Conservation (phyloP, 2,888 invertebrate genomes). For the Acronicta leporina region DNA sequence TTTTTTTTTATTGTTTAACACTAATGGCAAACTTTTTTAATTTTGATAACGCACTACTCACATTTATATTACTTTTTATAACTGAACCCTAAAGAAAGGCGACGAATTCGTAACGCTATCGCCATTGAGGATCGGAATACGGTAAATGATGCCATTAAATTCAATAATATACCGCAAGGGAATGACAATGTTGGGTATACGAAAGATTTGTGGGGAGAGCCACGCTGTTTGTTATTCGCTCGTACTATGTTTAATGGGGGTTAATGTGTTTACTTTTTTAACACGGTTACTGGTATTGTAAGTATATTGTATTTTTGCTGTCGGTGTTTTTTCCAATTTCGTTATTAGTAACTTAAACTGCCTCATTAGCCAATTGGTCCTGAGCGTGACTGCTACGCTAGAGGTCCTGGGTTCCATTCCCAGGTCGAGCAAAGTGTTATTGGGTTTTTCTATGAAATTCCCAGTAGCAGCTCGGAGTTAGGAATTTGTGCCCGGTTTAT, state of each 20-base stretch:
- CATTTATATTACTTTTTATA: constrained; percentile 3
- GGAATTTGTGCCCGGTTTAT: too few relatives aligned
- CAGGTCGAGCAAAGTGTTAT: too few relatives aligned
- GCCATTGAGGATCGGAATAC: constrained; percentile 76
- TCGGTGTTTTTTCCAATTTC: not conserved
- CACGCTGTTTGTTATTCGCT: constrained; percentile 32
- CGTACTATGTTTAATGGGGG: constrained; percentile 13
- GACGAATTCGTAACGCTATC: constrained; percentile 63
- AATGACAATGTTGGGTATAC: constrained; percentile 65
- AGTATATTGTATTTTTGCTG: not conserved
- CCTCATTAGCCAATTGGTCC: too few relatives aligned
- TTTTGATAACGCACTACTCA: not conserved
- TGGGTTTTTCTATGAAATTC: too few relatives aligned
- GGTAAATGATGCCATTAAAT: constrained; percentile 85
- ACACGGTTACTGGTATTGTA: not conserved
- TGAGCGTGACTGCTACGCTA: too few relatives aligned
- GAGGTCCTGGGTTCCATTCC: too few relatives aligned
- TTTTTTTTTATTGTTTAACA: not conserved
- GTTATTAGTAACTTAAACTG: too few relatives aligned
- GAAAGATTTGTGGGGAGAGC: constrained; percentile 66
- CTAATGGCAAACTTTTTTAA: not conserved
- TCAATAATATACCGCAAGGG: constrained; percentile 81
- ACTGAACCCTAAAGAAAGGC: constrained; percentile 65
- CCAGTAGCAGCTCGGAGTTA: too few relatives aligned
- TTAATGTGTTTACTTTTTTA: constrained; percentile 17